A percentile compares a stretch with the other conserved stretches of the same genome.
phyloP scores from a whole-genome alignment of 2,113 vertebrate genomes.

The western clawed frog (Xenopus tropicalis) region DNA sequence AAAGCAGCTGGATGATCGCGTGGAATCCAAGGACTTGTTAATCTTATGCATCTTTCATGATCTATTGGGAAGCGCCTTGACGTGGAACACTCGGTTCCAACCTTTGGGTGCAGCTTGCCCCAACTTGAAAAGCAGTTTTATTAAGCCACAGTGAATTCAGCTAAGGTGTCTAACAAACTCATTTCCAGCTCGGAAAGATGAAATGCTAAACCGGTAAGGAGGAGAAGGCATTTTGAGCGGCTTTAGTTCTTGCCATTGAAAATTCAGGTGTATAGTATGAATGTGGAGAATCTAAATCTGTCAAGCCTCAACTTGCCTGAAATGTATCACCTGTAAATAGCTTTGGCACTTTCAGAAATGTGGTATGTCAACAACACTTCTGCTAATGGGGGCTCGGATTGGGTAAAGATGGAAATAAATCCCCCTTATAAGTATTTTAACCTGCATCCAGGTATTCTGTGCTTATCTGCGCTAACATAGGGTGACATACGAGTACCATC shows the following conservation, averaged over 20 bases:
- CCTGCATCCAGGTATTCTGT: constrained; percentile 53
- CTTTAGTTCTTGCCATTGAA: constrained; percentile 59
- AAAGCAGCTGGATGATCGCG: constrained; percentile 82
- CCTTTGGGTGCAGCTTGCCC: constrained; percentile 49
- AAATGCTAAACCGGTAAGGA: constrained; percentile 69
- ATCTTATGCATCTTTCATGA: constrained; percentile 38
- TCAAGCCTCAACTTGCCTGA: constrained; percentile 44
- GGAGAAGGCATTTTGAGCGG: constrained; percentile 64
- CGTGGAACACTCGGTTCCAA: constrained; percentile 51
- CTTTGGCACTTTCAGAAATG: constrained; percentile 48
- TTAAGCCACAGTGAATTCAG: constrained; percentile 55
- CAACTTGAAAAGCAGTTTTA: constrained; percentile 47
- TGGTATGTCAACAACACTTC: constrained; percentile 24
- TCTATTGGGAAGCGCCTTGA: constrained; percentile 55
- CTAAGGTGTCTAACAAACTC: constrained; percentile 62
- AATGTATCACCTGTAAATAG: constrained; percentile 44
- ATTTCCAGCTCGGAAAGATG: constrained; percentile 61
- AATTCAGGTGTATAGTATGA: constrained; percentile 58
- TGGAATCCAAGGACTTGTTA: constrained; percentile 40
- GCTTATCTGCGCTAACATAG: constrained; percentile 48
- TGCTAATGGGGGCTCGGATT: constrained; percentile 6
- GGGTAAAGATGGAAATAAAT: constrained; percentile 45
- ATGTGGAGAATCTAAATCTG: constrained; percentile 47
- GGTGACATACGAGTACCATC: constrained; percentile 61
- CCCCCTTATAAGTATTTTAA: constrained; percentile 49